phyloP scores from a whole-genome alignment of 2,797 vertebrate genomes.

The Spheniscus humboldti region DNA sequence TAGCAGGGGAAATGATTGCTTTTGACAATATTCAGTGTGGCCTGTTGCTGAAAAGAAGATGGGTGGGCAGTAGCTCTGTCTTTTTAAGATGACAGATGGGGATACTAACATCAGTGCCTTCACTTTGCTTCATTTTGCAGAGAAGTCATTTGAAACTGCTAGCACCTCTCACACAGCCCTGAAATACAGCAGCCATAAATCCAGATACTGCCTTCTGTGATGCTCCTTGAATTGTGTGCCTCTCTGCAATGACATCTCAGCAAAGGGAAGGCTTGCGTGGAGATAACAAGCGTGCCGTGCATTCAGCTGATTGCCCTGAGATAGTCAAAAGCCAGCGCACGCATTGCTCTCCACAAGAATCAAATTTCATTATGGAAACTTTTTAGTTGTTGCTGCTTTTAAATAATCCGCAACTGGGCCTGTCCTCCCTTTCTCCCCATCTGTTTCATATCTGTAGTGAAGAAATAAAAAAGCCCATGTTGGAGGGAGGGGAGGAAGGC shows the following conservation, averaged over 20 bases:
- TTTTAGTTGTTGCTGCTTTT: slow-evolving; percentile 1
- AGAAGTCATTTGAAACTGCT: not conserved
- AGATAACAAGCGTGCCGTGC: not conserved
- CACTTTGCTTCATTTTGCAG: slow-evolving; percentile 8
- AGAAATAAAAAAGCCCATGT: not conserved
- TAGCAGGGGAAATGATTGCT: not conserved
- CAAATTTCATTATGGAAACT: slow-evolving; percentile 15
- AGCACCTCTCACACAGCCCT: not conserved
- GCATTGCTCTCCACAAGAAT: not conserved
- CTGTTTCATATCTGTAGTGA: not conserved
- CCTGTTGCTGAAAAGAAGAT: not conserved
- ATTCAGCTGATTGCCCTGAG: not conserved
- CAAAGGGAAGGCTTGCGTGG: not conserved
- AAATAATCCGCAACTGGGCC: not conserved
- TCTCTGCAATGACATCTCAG: not conserved
- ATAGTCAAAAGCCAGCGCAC: not conserved
- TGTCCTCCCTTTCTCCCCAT: not conserved
- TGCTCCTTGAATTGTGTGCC: not conserved
- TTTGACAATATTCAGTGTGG: not conserved
- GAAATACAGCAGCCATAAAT: slow-evolving; percentile 34
- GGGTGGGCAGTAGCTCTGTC: not conserved
- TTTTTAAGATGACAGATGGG: slow-evolving; percentile 21
- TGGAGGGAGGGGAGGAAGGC: not conserved
- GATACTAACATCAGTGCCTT: not conserved
- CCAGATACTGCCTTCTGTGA: not conserved